Evolutionary conservation across 2,888 invertebrate genomes (phyloP).

Genomic region (Ctena decussata): DNA sequence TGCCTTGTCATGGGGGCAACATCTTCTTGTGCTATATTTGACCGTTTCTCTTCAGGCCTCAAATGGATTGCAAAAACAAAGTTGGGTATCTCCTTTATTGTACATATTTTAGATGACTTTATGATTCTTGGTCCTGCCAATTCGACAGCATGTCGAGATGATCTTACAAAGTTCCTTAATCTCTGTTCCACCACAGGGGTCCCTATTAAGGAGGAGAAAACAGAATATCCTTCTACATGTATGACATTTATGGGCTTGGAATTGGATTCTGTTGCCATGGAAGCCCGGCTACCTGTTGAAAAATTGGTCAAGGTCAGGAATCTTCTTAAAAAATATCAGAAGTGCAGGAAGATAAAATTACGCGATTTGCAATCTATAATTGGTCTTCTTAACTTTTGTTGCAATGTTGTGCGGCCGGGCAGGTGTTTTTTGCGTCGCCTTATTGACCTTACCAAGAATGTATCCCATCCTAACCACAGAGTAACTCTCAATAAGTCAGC

Average conservation of each 20-base stretch:
- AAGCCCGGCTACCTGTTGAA: conserved; percentile 25
- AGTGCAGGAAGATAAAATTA: conserved; percentile 1
- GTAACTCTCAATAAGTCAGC: conserved; percentile 31
- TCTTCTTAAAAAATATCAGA: background rate
- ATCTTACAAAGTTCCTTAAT: background rate
- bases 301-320: conserved; percentile 18
- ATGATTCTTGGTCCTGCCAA: conserved; percentile 17
- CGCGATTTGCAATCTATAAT: conserved; percentile 17
- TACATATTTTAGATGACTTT: conserved; percentile 44
- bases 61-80: conserved; percentile 9
- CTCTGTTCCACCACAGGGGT: conserved; percentile 24
- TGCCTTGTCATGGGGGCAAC: conserved; percentile 40
- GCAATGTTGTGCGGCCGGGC: conserved; percentile 33
- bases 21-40: conserved; percentile 26
- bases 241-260: too few relatives aligned
- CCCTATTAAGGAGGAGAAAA: conserved; percentile 40
- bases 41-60: conserved; percentile 32
- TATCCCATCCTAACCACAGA: conserved; percentile 27
- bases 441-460: conserved; percentile 21
- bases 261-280: conserved; percentile 18
- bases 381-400: conserved; percentile 27
- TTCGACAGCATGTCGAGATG: background rate
- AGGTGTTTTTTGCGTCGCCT: conserved; percentile 30
- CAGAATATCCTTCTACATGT: conserved; percentile 13
- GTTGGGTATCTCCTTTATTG: background rate